Evolutionary conservation across 2,797 vertebrate genomes (phyloP).

Genomic region (Antrozous pallidus): DNA sequence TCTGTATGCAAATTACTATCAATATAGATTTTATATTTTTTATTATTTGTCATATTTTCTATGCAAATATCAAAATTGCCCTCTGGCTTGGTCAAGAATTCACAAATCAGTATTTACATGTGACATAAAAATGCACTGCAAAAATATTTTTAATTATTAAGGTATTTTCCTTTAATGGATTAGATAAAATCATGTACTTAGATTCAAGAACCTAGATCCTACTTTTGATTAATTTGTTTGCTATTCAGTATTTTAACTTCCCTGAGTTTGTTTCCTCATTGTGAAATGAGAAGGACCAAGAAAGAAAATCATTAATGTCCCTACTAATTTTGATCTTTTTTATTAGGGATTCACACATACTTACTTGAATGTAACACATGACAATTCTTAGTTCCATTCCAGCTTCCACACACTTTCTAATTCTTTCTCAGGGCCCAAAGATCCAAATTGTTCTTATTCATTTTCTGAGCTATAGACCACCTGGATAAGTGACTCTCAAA

Average conservation of each 20-base stretch:
- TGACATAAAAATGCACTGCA: neutral
- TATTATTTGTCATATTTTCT: neutral
- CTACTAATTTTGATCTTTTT: neutral
- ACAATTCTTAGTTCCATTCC: neutral
- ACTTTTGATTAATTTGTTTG: neutral
- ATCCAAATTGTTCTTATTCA: neutral
- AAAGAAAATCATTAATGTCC: neutral
- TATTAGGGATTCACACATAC: neutral
- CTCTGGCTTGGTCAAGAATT: slow-evolving; percentile 1
- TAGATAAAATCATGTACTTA: neutral
- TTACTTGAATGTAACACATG: neutral
- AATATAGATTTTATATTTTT: neutral
- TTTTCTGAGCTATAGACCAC: neutral
- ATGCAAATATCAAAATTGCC: neutral
- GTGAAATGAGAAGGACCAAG: neutral
- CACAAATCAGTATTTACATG: neutral
- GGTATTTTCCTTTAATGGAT: neutral
- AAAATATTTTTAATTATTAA: neutral
- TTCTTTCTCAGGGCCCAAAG: neutral
- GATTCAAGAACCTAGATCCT: neutral
- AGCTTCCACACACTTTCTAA: neutral
- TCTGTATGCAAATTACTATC: neutral
- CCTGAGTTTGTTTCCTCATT: neutral
- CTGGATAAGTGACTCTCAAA: neutral
- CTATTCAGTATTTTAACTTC: slow-evolving; percentile 4